phyloP scores from a whole-genome alignment of 92 coral and sea anemone genomes.

The Palythoa grandiflora region DNA sequence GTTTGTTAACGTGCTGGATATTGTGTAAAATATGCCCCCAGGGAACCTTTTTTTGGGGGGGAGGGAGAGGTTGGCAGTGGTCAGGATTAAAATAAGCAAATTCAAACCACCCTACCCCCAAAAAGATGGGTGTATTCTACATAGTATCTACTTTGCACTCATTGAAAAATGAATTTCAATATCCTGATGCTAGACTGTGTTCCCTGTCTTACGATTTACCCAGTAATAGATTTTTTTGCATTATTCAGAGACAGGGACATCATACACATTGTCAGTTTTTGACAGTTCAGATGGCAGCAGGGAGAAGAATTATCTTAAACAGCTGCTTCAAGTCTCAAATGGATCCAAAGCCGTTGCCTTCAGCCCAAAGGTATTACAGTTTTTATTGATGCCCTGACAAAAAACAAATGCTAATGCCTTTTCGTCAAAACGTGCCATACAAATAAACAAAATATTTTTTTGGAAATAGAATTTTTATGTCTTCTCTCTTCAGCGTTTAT shows the following conservation, averaged over 20 bases:
- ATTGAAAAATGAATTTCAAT: not conserved
- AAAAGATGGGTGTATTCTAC: too few relatives aligned
- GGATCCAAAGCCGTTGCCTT: slow-evolving; percentile 58
- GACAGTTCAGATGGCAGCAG: slow-evolving; percentile 54
- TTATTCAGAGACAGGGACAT: slow-evolving; percentile 12
- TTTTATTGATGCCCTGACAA: not conserved
- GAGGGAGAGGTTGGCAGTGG: too few relatives aligned
- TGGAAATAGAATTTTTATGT: too few relatives aligned
- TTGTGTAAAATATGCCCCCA: not conserved
- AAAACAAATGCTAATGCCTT: not conserved
- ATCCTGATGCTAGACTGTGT: not conserved
- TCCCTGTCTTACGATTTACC: not conserved
- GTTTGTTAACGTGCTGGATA: too few relatives aligned
- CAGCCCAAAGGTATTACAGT: slow-evolving; percentile 60
- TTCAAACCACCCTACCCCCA: too few relatives aligned
- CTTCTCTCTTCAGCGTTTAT: too few relatives aligned
- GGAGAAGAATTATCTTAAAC: slow-evolving; percentile 25
- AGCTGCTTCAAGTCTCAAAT: slow-evolving; percentile 56
- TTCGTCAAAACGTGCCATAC: too few relatives aligned
- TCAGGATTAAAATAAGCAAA: too few relatives aligned
- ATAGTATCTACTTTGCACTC: not conserved
- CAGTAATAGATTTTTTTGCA: too few relatives aligned
- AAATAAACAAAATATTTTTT: too few relatives aligned
- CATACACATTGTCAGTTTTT: slow-evolving; percentile 38
- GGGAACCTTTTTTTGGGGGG: not conserved